Conservation (phyloP, 2,797 vertebrate genomes). For the Trematomus bernacchii region DNA sequence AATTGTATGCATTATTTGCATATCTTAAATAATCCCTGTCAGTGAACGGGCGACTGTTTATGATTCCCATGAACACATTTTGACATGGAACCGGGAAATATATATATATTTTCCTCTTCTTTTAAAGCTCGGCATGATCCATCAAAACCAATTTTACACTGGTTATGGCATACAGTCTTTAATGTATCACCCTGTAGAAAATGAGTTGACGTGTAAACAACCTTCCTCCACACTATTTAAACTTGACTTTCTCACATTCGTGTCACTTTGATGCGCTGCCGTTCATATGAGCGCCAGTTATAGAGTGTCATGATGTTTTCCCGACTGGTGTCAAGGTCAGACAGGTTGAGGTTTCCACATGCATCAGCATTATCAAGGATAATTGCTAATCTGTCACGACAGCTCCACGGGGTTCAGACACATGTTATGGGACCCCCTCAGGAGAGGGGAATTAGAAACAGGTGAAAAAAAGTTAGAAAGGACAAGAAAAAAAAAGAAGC, state of each 20-base stretch:
- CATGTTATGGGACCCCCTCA: slow-evolving; percentile 49
- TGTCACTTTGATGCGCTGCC: slow-evolving; percentile 60
- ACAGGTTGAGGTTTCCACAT: slow-evolving; percentile 60
- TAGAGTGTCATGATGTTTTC: slow-evolving; percentile 67
- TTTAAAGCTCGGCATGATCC: slow-evolving; percentile 12
- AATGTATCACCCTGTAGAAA: slow-evolving; percentile 31
- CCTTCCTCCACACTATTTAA: slow-evolving; percentile 41
- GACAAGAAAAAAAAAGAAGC: neutral
- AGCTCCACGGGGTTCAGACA: slow-evolving; percentile 64
- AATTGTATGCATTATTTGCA: too few relatives aligned
- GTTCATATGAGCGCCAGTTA: slow-evolving; percentile 50
- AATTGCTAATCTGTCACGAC: slow-evolving; percentile 72
- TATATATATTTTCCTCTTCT: neutral
- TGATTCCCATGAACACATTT: neutral
- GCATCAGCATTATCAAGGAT: slow-evolving; percentile 70
- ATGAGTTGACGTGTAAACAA: slow-evolving; percentile 63
- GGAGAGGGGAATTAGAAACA: slow-evolving; percentile 39
- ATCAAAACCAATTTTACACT: slow-evolving; percentile 19
- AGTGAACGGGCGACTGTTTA: neutral
- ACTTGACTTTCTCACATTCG: slow-evolving; percentile 32
- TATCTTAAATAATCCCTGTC: too few relatives aligned
- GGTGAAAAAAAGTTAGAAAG: neutral
- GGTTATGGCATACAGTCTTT: slow-evolving; percentile 13
- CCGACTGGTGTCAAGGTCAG: slow-evolving; percentile 63
- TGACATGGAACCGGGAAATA: neutral